These are phyloP conservation scores for Drosophila cardini DNA, from an alignment of 1,140 invertebrate species.

Conservation along the genomic window DNA sequence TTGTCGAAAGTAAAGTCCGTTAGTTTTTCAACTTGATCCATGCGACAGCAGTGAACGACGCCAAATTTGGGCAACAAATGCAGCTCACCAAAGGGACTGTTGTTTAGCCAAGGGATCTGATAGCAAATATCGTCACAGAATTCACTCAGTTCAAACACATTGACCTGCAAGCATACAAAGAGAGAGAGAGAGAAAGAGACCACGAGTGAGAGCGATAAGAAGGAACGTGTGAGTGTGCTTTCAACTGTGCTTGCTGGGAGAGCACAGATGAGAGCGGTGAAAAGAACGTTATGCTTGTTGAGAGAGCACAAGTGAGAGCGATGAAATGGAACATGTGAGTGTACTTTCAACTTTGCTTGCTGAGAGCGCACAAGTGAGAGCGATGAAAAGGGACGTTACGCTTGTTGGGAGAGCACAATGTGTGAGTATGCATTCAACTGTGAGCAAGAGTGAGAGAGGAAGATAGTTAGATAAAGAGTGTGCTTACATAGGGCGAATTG, in stretches of 20 bases:
- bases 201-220: background rate
- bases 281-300: no score
- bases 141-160: constrained; percentile 15
- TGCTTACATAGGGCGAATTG: constrained; percentile 46
- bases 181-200: background rate
- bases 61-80: constrained; percentile 40
- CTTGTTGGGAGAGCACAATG: no score
- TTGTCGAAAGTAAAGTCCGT: constrained; percentile 5
- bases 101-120: constrained; percentile 38
- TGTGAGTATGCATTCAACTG: no score
- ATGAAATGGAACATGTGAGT: background rate
- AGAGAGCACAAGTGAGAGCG: background rate
- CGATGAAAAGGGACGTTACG: no score
- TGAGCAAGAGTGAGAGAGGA: background rate
- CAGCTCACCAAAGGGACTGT: constrained; percentile 33
- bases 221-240: background rate
- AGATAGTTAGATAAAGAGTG: background rate
- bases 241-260: background rate
- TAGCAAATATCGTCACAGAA: constrained; percentile 38
- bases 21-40: constrained; percentile 30
- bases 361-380: no score
- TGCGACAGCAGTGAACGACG: constrained; percentile 33
- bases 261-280: no score
- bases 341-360: background rate
- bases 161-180: background rate